Percentiles rank a stretch among this genome's conserved stretches.
These are phyloP conservation scores for Eupeodes latifasciatus DNA, from an alignment of 2,888 invertebrate genomes.

Conservation along the genomic window DNA sequence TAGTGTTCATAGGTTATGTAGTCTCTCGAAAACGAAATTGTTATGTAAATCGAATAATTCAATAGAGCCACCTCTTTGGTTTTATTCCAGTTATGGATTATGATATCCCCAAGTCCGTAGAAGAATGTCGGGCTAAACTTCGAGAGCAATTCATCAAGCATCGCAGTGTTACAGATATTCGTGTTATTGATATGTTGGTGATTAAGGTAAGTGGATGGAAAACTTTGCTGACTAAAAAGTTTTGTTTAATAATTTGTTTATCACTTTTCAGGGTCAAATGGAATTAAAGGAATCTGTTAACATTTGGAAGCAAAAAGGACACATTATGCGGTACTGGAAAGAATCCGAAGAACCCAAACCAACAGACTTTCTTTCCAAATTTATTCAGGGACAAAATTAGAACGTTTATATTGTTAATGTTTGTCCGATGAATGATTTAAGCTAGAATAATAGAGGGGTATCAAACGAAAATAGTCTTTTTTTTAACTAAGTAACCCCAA, in stretches of 20 bases:
- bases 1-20: slow-evolving; percentile 58
- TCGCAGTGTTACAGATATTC: slow-evolving; percentile 91
- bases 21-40: slow-evolving; percentile 37
- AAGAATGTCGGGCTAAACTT: slow-evolving; percentile 89
- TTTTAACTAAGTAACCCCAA: neutral
- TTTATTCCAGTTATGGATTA: slow-evolving; percentile 90
- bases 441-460: slow-evolving; percentile 23
- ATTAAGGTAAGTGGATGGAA: slow-evolving; percentile 88
- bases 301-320: slow-evolving; percentile 95
- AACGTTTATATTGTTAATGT: neutral
- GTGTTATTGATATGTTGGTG: slow-evolving; percentile 95
- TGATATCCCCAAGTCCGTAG: slow-evolving; percentile 91
- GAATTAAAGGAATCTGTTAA: slow-evolving; percentile 94
- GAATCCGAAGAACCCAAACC: slow-evolving; percentile 94
- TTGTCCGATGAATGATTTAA: neutral
- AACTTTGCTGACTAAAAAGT: neutral
- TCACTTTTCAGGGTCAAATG: slow-evolving; percentile 93
- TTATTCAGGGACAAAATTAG: slow-evolving; percentile 84
- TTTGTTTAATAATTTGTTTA: slow-evolving; percentile 53
- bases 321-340: slow-evolving; percentile 94
- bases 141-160: slow-evolving; percentile 92
- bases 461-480: neutral
- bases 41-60: slow-evolving; percentile 63
- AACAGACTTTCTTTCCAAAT: slow-evolving; percentile 96
- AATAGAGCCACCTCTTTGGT: neutral